Percentiles rank a stretch among this genome's conserved stretches.
Evolutionary conservation across 2,888 invertebrate genomes (phyloP).

Genomic region (Tineola bisselliella): DNA sequence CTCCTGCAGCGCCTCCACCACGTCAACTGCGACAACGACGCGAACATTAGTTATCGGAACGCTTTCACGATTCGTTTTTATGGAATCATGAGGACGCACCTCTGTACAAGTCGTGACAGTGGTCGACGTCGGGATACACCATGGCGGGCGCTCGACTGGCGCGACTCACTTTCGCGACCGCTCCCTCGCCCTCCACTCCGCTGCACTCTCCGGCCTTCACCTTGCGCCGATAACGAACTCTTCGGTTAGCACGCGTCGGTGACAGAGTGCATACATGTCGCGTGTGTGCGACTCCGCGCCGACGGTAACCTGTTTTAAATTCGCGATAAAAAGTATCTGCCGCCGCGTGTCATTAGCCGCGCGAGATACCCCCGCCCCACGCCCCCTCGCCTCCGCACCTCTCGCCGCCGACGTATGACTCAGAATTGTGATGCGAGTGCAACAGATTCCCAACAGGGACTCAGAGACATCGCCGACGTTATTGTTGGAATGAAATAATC

Average conservation of each 20-base stretch:
- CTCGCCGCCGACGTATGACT: neutral
- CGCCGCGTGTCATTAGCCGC: slow-evolving; percentile 61
- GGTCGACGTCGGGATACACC: slow-evolving; percentile 74
- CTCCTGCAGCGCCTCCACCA: slow-evolving; percentile 94
- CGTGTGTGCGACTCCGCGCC: slow-evolving; percentile 16
- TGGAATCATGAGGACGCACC: slow-evolving; percentile 43
- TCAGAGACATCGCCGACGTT: too few species aligned
- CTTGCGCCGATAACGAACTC: slow-evolving; percentile 52
- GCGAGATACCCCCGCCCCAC: neutral
- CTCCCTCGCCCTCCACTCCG: slow-evolving; percentile 19
- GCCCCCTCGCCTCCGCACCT: neutral
- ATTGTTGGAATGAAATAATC: too few species aligned
- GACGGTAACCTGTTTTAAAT: slow-evolving; percentile 47
- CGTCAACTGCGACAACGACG: slow-evolving; percentile 75
- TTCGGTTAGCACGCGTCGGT: neutral
- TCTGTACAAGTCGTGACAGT: slow-evolving; percentile 73
- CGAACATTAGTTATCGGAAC: neutral
- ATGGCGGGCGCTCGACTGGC: slow-evolving; percentile 35
- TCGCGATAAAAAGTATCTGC: slow-evolving; percentile 61
- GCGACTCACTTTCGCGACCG: slow-evolving; percentile 6
- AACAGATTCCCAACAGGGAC: too few species aligned
- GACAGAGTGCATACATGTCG: slow-evolving; percentile 15
- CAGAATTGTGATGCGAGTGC: neutral
- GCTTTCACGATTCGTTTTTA: neutral
- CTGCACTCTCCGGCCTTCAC: slow-evolving; percentile 52